These are phyloP conservation scores for Neomorphus geoffroyi DNA, from an alignment of 2,797 vertebrate genomes.

Conservation along the genomic window DNA sequence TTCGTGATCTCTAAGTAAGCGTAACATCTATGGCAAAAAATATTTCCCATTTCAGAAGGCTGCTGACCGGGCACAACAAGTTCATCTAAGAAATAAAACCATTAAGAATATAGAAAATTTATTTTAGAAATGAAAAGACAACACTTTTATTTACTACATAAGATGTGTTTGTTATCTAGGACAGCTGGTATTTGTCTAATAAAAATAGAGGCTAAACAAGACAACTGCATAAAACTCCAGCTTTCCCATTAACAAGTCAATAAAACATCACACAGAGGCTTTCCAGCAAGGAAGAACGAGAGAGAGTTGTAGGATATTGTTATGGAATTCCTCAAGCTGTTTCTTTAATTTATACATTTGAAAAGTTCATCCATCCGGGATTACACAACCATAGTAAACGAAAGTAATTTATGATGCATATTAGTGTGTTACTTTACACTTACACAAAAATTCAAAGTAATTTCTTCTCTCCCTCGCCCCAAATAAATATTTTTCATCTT, in stretches of 20 bases:
- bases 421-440: neutral
- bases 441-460: neutral
- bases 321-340: neutral
- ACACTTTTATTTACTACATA: neutral
- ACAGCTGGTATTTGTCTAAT: neutral
- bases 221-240: neutral
- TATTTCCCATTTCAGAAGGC: neutral
- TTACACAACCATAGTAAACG: neutral
- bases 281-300: neutral
- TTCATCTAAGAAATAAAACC: neutral
- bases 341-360: neutral
- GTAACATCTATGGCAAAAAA: neutral
- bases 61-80: neutral
- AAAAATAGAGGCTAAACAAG: neutral
- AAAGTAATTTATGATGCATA: neutral
- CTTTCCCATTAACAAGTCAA: neutral
- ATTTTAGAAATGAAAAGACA: neutral
- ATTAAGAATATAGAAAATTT: neutral
- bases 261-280: neutral
- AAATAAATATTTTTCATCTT: conserved; percentile 4
- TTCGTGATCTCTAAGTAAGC: neutral
- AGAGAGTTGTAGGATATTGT: neutral
- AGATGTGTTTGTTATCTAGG: neutral
- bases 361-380: neutral
- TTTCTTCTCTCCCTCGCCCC: neutral